Conservation (phyloP, 2,888 invertebrate species). For the Tetranychus truncatus region DNA sequence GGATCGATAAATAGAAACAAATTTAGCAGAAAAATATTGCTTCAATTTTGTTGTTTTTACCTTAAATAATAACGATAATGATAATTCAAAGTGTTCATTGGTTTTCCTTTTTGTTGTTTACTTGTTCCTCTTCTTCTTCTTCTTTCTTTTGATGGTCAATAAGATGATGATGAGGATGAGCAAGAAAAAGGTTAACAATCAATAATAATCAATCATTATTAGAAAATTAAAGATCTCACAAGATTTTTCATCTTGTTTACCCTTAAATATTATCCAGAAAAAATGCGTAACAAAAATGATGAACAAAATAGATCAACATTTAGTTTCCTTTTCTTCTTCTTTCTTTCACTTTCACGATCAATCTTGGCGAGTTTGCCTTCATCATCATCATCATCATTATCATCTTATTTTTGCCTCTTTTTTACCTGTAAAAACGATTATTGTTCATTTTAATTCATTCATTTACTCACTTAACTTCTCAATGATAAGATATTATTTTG, state of each 20-base stretch:
- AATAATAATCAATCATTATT: conserved; percentile 1
- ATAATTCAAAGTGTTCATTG: too few relatives aligned
- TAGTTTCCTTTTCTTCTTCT: background rate
- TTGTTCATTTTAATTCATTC: background rate
- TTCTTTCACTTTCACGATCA: background rate
- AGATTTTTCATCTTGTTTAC: background rate
- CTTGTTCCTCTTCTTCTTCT: background rate
- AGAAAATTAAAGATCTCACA: background rate
- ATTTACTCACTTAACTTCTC: background rate
- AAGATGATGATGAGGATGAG: background rate
- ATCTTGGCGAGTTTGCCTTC: background rate
- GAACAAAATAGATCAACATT: background rate
- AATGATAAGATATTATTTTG: background rate
- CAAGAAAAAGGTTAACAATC: background rate
- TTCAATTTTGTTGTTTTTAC: too few relatives aligned
- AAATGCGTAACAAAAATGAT: background rate
- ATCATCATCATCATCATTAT: background rate
- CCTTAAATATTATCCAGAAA: background rate
- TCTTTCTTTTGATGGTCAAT: background rate
- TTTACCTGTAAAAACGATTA: too few relatives aligned
- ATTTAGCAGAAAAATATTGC: too few relatives aligned
- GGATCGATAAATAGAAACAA: too few relatives aligned
- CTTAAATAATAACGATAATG: too few relatives aligned
- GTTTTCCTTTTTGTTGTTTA: too few relatives aligned
- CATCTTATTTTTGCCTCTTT: too few relatives aligned